A percentile compares a stretch with the other conserved stretches of the same genome.
Conservation (phyloP, 2,888 invertebrate genomes). For the Chirona hameri region DNA sequence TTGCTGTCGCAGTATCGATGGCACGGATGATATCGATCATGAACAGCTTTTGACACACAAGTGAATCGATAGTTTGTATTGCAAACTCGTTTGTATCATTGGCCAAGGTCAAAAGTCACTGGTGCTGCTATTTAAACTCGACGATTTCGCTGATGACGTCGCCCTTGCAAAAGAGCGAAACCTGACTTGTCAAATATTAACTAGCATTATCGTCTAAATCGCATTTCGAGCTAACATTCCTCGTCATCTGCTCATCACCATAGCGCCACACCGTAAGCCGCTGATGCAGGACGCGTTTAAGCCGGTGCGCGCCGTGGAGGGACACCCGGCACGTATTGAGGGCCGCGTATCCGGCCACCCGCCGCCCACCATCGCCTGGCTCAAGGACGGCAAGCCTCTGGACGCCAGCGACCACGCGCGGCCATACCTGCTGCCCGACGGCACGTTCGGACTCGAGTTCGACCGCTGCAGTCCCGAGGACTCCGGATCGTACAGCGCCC, state of each 20-base stretch:
- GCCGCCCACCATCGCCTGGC: slow-evolving; percentile 39
- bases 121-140: too few relatives aligned
- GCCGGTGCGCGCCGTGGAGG: slow-evolving; percentile 13
- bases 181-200: too few relatives aligned
- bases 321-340: neutral
- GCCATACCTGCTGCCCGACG: slow-evolving; percentile 62
- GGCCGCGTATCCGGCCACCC: slow-evolving; percentile 38
- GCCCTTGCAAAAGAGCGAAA: too few relatives aligned
- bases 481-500: slow-evolving; percentile 70
- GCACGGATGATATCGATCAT: too few relatives aligned
- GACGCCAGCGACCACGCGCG: slow-evolving; percentile 68
- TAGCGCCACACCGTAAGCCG: slow-evolving; percentile 8
- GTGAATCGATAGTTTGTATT: too few relatives aligned
- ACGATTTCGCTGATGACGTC: too few relatives aligned
- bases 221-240: too few relatives aligned
- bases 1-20: too few relatives aligned
- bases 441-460: slow-evolving; percentile 59
- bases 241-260: neutral
- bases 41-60: too few relatives aligned
- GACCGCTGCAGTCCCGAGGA: slow-evolving; percentile 59
- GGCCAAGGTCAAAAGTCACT: too few relatives aligned
- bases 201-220: too few relatives aligned
- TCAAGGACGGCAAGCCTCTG: slow-evolving; percentile 58
- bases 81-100: too few relatives aligned
- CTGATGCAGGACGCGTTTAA: slow-evolving; percentile 51